Evolutionary conservation across 2,113 vertebrate species (phyloP).

Genomic region (Eretmochelys imbricata): DNA sequence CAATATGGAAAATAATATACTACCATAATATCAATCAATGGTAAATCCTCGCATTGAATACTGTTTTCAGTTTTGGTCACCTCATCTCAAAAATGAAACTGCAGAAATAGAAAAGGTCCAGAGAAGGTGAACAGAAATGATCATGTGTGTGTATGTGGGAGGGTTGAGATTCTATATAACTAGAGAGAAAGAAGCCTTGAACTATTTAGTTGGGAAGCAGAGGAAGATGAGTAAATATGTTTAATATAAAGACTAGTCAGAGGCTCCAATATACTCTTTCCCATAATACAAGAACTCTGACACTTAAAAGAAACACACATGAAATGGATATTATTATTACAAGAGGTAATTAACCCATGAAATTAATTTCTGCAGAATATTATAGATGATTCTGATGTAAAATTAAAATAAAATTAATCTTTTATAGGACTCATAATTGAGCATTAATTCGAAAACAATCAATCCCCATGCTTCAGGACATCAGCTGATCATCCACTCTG

Average conservation of each 20-base stretch:
- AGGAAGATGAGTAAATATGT: background rate
- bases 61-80: background rate
- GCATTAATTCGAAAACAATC: background rate
- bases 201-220: background rate
- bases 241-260: background rate
- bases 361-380: background rate
- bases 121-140: background rate
- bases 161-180: background rate
- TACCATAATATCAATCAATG: background rate
- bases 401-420: background rate
- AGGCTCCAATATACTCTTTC: background rate
- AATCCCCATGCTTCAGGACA: background rate
- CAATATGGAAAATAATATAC: constrained; percentile 2
- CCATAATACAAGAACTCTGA: background rate
- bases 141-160: background rate
- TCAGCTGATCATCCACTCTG: background rate
- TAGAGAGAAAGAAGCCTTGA: background rate
- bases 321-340: background rate
- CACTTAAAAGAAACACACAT: background rate
- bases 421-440: background rate
- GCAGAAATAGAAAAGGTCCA: background rate
- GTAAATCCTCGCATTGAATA: background rate
- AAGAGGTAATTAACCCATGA: constrained; percentile 1
- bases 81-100: background rate
- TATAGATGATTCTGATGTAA: background rate